Base-by-base conservation (phyloP, 2,888 invertebrate species). In the Agrochola litura region DNA sequence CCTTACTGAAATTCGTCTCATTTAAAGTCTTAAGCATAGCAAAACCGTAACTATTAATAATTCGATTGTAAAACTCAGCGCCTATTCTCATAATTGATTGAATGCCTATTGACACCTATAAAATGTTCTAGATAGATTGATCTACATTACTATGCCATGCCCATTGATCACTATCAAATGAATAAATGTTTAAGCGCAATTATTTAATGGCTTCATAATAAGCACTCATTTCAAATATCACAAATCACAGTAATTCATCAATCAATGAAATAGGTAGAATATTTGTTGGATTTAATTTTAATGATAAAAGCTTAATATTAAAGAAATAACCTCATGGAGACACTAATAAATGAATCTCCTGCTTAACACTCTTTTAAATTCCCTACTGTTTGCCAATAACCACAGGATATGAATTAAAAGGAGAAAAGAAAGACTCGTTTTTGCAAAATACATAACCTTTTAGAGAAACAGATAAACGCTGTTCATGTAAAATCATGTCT, bases 41-140 rank as follows among this genome's bases (percentile, higher is more conserved):
- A 49, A 56, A 16, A 64, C 43, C 46, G 12, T 4, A 6, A 52
- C 56, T 65, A 22, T 46, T 49, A 25, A 58, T 75, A 1, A 43
- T 43, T 58, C 9, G 22, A 58, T n/a, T 19, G 49, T 77, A 56
- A 46, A 22, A 63, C n/a, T 52, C 41, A 73, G 12, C 37, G 14
- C 41, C 14, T 58, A 71, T 54, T 77, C n/a, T 25, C 3, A n/a
- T 66, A 74, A 76, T 68, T 76, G 61, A 83, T 83, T 73, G 37
- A 83, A 54, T 72, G 37, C 19, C 66, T 54, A 86, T 78, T 83
- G 75, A 81, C 75, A 88, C 58, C 69, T 65, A 70, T 77, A 73
- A 70, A 63, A 67, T 56, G 30, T 52, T 25, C 19, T 69, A 77
- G 43, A 75, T 67, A 69, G 19, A 86, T 81, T 76, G 61, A 78